Base-by-base conservation (phyloP, 2,113 vertebrate genomes). In the Vombatus ursinus region DNA sequence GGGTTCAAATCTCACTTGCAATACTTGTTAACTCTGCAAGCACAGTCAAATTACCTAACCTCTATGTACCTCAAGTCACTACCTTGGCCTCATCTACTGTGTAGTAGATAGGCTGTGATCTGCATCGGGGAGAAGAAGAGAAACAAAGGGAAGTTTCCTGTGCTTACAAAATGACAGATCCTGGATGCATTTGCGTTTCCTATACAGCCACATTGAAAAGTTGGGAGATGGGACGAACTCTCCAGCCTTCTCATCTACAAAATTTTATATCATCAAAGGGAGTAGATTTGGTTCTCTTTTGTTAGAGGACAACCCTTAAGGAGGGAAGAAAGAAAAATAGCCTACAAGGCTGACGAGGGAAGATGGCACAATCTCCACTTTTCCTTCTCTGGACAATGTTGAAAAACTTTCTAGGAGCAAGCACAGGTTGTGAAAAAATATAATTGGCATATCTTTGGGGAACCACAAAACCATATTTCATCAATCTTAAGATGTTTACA, bases 341-440 rank as follows among this genome's bases (percentile, higher is more conserved):
- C n/a, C 68, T 23, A 44, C 16, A 24, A 47, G 91, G 10, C 52
- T 93, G 61, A 77, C 77, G 94, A 48, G 26, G 96, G 84, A 92
- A 92, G 51, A 94, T 23, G 6, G 14, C 11, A 90, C 89, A 49
- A 48, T 50, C 53, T 95, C 50, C 31, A 25, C 91, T 92, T 77
- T 94, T 52, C 50, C 44, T 91, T 54, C 1, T 89, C 90, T 11
- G 52, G 91, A 4, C 47, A 94, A 96, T 94, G 95, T 0, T 49
- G 22, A 53, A 91, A 96, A 93, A 37, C 24, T 68, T 53, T 96
- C 91, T 22, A 51, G 89, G 84, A 53, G 37, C 37, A 91, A 54
- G 47, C 50, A 10, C 37, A 37, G 6, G 2, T 94, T 97, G 89
- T 91, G 90, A 93, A 22, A 92, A 91, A 9, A 50, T 24, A 51